Conservation (phyloP, 2,113 vertebrate genomes). For the Ciconia maguari region DNA sequence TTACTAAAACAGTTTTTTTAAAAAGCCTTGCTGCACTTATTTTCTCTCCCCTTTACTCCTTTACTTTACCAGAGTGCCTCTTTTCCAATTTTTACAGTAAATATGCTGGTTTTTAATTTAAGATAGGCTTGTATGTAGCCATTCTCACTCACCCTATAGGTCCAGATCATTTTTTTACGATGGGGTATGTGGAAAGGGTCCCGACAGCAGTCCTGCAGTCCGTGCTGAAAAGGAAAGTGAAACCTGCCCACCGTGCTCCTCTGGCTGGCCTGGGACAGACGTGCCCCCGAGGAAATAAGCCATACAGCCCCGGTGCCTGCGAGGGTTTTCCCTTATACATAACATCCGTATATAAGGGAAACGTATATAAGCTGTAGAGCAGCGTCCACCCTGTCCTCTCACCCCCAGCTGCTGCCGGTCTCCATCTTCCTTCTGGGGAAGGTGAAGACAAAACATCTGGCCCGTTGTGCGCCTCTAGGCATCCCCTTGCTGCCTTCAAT, state of each 20-base stretch:
- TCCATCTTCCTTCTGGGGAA: not conserved
- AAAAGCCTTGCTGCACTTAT: not conserved
- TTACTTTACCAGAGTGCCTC: not conserved
- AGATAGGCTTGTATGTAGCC: not conserved
- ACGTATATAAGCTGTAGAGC: not conserved
- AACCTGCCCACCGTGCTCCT: not conserved
- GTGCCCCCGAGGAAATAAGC: accelerated
- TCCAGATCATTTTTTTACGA: not conserved
- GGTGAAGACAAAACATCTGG: not conserved
- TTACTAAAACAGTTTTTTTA: not conserved
- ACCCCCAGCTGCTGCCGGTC: not conserved
- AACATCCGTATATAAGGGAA: too few species aligned
- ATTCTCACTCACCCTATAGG: not conserved
- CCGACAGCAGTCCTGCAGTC: not conserved
- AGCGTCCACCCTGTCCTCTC: not conserved
- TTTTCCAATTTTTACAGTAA: not conserved
- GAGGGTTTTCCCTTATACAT: not conserved
- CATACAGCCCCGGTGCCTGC: not conserved
- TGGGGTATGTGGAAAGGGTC: too few species aligned
- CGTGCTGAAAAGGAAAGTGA: not conserved
- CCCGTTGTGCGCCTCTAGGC: not conserved
- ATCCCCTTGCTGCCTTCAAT: not conserved
- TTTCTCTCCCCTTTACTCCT: not conserved
- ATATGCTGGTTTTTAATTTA: not conserved
- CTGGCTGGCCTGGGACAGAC: not conserved